phyloP scores from a whole-genome alignment of 2,888 invertebrate species.

The Drosophila affinis region DNA sequence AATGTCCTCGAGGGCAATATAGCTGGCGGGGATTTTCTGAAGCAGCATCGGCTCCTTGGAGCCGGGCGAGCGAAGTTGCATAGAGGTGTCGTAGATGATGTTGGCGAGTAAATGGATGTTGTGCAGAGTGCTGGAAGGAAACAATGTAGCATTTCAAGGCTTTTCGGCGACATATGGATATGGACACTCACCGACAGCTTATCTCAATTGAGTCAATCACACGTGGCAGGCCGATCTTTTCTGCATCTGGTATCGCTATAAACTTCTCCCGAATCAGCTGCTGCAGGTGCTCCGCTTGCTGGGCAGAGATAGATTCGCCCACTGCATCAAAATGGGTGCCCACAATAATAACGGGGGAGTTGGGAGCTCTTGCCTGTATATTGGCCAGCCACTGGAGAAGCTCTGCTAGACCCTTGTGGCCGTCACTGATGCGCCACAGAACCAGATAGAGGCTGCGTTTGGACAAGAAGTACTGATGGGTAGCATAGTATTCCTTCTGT shows the following conservation, averaged over 20 bases:
- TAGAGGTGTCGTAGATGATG: slow-evolving; percentile 96
- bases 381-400: slow-evolving; percentile 98
- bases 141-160: not conserved
- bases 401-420: slow-evolving; percentile 93
- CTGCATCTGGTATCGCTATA: slow-evolving; percentile 96
- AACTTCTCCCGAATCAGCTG: slow-evolving; percentile 93
- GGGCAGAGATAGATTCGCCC: slow-evolving; percentile 82
- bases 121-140: slow-evolving; percentile 88
- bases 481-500: slow-evolving; percentile 98
- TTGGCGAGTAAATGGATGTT: slow-evolving; percentile 95
- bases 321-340: slow-evolving; percentile 98
- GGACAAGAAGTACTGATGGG: slow-evolving; percentile 99
- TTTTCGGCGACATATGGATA: no score
- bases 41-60: slow-evolving; percentile 95
- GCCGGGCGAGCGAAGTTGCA: slow-evolving; percentile 94
- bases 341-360: slow-evolving; percentile 97
- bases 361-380: slow-evolving; percentile 96
- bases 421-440: slow-evolving; percentile 97
- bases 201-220: slow-evolving; percentile 97
- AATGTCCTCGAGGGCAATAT: slow-evolving; percentile 96
- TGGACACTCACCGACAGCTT: slow-evolving; percentile 85
- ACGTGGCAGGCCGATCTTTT: slow-evolving; percentile 96
- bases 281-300: slow-evolving; percentile 90
- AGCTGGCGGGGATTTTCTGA: slow-evolving; percentile 97
- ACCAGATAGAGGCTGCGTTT: slow-evolving; percentile 97